Base-by-base conservation (phyloP, 2,113 vertebrate species). In the Elephas maximus region DNA sequence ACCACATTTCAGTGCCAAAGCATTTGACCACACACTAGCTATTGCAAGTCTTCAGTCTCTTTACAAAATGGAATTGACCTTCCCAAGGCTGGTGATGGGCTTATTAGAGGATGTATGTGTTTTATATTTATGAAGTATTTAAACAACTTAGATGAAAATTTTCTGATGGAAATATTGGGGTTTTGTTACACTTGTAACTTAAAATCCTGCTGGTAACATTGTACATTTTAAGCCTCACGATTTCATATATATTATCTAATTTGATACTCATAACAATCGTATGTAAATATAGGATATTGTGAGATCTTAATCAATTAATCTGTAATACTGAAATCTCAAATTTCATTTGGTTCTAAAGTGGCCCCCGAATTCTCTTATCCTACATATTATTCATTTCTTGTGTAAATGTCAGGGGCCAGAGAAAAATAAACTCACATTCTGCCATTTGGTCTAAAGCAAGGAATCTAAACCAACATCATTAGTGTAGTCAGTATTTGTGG, bases 401-500 rank as follows among this genome's bases (percentile, higher is more conserved):
- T 90, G 95, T 97, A 98, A 98, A 98, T 98, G 95, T 97, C 97
- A 97, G 37, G 44, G 67, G 94, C 81, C 81, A 95, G 88, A 93
- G 90, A 96, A 97, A 96, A 97, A 97, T 67, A 95, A 97, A 97
- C 96, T 90, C 83, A 88, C 93, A 92, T 95, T 78, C 88, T 95
- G 77, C 97, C 85, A 71, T 81, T 95, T 92, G 94, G 87, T 83
- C 48, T 80, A 78, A 96, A 97, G 95, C 67, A 71, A 90, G 88
- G 88, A 85, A 6, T 93, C 90, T 97, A 85, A 93, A 88, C 84
- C 96, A 96, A 82, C 65, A 96, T 88, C 85, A 88, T 96, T 83
- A 97, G 90, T 71, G 77, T 20, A n/a, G 93, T 41, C 26, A 53
- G 93, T 37, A 30, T 90, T 92, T 85, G 74, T 84, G 44, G 83